Evolutionary conservation across 2,797 vertebrate genomes (phyloP), one percentile per base, ranked within the genome.

Genomic region (Hoplostethus mediterraneus): DNA sequence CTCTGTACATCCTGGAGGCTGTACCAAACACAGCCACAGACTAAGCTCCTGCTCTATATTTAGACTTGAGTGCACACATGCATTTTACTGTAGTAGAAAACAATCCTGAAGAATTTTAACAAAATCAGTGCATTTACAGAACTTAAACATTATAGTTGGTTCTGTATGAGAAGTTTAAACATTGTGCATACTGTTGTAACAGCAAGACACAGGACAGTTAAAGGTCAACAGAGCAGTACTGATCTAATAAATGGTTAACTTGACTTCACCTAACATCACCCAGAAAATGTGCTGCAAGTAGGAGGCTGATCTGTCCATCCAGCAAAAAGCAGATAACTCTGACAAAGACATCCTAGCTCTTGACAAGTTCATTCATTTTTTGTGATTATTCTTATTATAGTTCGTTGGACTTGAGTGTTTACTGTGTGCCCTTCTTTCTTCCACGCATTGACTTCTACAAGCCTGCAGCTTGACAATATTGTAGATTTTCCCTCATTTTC

Each of bases 161-260:
- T 52, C 25, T 10, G 7, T 38, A 47, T 6, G 48, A 51, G 2
- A 1, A 17, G 76, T 53, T 58, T 71, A 55, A 62, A 65, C 48
- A 33, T 30, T 55, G 55, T 4, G 42, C 6, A 56, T 71, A 75
- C 68, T 62, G 47, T 31, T 54, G 12, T 9, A 52, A 33, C 51
- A 61, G 45, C 17, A 65, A 64, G 38, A 49, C 0, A 7, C 1
- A 58, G 53, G 53, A 51, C 33, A 71, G 58, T 47, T 79, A 85
- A 87, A 87, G 90, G 73, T 83, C 72, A 81, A 13, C 28, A n/a
- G 42, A 73, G 68, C 48, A 33, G 40, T 48, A 63, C 62, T 53
- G 61, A 82, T 63, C 60, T 21, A 17, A 84, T 89, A 77, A 90
- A 92, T 90, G 79, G 59, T 90, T 90, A 91, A 92, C 83, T 71